Percentiles rank a stretch among this genome's conserved stretches.
Evolutionary conservation across 2,797 vertebrate genomes (phyloP).

Genomic region (Phyllotis vaccarum): DNA sequence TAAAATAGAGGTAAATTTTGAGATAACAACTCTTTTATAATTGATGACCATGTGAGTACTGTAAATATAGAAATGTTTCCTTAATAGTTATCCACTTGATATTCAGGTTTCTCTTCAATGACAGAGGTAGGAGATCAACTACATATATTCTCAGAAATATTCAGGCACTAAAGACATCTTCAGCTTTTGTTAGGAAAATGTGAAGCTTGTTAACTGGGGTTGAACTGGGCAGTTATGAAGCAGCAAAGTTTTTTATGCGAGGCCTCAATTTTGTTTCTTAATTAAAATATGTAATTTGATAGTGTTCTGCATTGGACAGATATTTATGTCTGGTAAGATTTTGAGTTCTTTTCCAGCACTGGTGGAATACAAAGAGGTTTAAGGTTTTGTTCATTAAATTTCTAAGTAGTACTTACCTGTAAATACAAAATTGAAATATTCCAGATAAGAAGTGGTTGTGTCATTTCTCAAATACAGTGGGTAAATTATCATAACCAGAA

Average conservation of each 20-base stretch:
- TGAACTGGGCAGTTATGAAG: not conserved
- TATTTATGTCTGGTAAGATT: slow-evolving; percentile 3
- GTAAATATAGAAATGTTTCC: slow-evolving; percentile 8
- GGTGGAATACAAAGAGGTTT: slow-evolving; percentile 32
- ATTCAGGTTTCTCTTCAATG: not conserved
- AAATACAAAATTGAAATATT: not conserved
- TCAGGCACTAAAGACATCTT: not conserved
- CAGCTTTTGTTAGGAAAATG: slow-evolving; percentile 39
- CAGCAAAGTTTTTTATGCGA: not conserved
- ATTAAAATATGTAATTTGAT: slow-evolving; percentile 35
- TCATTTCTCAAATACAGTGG: not conserved
- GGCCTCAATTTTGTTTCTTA: not conserved
- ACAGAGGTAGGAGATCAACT: not conserved
- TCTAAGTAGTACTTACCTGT: slow-evolving; percentile 32
- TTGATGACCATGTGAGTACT: not conserved
- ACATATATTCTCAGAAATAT: not conserved
- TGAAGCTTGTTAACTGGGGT: not conserved
- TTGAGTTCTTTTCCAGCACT: not conserved
- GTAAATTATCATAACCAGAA: not conserved
- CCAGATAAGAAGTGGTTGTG: not conserved
- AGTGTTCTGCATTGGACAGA: slow-evolving; percentile 11
- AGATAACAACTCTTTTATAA: slow-evolving; percentile 26
- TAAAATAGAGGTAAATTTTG: slow-evolving; percentile 45
- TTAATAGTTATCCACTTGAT: not conserved
- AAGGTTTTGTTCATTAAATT: slow-evolving; percentile 10